These are phyloP conservation scores for Seira ritae DNA, from an alignment of 2,888 invertebrate genomes.

Conservation along the genomic window DNA sequence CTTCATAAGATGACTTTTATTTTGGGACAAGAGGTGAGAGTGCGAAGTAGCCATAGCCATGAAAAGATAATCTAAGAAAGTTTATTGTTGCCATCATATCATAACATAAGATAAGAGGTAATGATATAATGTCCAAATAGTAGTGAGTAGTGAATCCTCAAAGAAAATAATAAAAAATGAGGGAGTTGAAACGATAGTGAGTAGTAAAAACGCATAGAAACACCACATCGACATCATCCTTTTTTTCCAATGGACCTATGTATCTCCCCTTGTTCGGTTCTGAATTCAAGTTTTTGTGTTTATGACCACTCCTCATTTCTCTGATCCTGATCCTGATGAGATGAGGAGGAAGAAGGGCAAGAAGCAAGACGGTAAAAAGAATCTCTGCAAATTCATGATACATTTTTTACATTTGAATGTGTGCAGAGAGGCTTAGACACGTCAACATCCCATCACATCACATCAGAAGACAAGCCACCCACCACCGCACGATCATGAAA, in stretches of 20 bases:
- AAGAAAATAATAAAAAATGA: slow-evolving; percentile 27
- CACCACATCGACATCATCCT: background rate
- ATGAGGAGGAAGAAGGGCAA: slow-evolving; percentile 8
- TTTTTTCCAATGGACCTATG: too few species aligned
- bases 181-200: slow-evolving; percentile 12
- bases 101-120: background rate
- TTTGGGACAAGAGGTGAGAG: slow-evolving; percentile 4
- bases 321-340: too few species aligned
- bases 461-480: too few species aligned
- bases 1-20: too few species aligned
- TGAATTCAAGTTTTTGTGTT: slow-evolving; percentile 29
- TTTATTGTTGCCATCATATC: slow-evolving; percentile 13
- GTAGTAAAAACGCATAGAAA: background rate
- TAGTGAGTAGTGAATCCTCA: slow-evolving; percentile 4
- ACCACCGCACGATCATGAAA: slow-evolving; percentile 11
- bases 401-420: background rate
- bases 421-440: background rate
- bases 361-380: background rate
- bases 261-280: background rate
- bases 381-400: slow-evolving; percentile 7
- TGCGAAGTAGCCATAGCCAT: background rate
- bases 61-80: background rate
- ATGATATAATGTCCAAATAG: background rate
- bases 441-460: too few species aligned
- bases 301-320: too few species aligned